Base-by-base conservation (phyloP, 2,113 vertebrate genomes). In the Gallinago undulata region DNA sequence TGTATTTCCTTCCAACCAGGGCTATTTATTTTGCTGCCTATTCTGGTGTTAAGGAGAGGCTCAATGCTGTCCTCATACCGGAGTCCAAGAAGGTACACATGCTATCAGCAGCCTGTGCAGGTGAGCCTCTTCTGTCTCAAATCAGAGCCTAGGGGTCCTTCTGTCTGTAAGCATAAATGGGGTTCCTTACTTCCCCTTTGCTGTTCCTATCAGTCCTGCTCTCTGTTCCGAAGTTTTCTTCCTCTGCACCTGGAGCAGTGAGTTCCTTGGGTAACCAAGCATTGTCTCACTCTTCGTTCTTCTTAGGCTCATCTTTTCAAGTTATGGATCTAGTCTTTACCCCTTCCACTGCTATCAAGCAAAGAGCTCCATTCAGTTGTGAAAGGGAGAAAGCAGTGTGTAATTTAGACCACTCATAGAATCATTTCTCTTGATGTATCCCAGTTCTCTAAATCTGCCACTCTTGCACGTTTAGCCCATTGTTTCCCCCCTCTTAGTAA, bases 21-120 rank as follows among this genome's bases (percentile, higher is more conserved):
- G 97, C 97, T 76, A 96, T 98, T 91, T 98, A 98, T 96, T 97
- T 98, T 96, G 97, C 97, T 94, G 78, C 94, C 56, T 98, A 97
- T 93, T 97, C 97, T 68, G 77, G 87, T 56, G 24, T 62, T 76
- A 98, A 98, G 75, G 97, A 98, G 88, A 96, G 55, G 74, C 96
- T 97, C 74, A 98, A 97, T 87, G 66, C 69, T 68, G 74, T 97
- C 17, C 64, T 98, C 17, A 66, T 92, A 31, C 97, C 97, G 0
- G 97, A 98, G 75, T 97, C 97, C 53, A 97, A 97, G 93, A 94
- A 95, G 59, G 97, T 98, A 43, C 97, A 98, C 28, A 84, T 97
- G 78, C 55, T 97, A 18, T 97, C 97, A 50, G 97, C 97, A 89
- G 93, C 96, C 45, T 97, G 95, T 93, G 97, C 95, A 96, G 97